Base-by-base conservation (phyloP, 1,140 invertebrate genomes). In the Papilio xuthus region DNA sequence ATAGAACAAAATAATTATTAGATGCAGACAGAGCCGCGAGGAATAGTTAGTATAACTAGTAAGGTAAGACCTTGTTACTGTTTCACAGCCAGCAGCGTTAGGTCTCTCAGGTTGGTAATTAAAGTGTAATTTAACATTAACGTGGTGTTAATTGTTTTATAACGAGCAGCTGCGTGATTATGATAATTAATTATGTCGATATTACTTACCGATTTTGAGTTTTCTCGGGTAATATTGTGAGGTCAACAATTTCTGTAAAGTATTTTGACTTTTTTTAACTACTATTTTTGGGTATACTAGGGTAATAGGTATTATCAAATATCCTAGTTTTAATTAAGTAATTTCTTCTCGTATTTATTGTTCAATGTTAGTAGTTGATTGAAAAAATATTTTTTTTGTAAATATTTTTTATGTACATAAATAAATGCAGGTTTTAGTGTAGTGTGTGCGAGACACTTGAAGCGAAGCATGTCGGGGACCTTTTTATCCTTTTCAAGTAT, bases 401-500 rank as follows among this genome's bases (percentile, higher is more conserved):
- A 6, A 37, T 37, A 3, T 47, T 6, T 6, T 6, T 47, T 18
- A 47, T 47, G 44, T 47, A 47, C 15, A 47, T 15, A 15, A 47
- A 47, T 47, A 67, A 32, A 10, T 60, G 4, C 56, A 60, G 3
- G 4, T 13, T 28, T 28, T 15, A 20, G n/a, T 56, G 6, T n/a
- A 67, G 26, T 67, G 60, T 67, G 60, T 67, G 60, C 60, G 26
- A 28, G 26, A 28, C 60, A 67, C 60, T 67, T 67, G 23, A 67
- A 67, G 23, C 28, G 60, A 67, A 67, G 23, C 60, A 28, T 67
- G 60, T 28, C 12, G 60, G 12, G 4, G 23, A 26, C 56, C 56
- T 60, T 67, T 67, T 67, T 67, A 67, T 67, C 60, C 26, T 32
- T 67, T 32, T 32, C 60, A 67, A 67, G 60, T 67, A 67, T 67